Evolutionary conservation across 2,888 invertebrate genomes (phyloP).

Genomic region (Kuschelorhynchus macadamiae): DNA sequence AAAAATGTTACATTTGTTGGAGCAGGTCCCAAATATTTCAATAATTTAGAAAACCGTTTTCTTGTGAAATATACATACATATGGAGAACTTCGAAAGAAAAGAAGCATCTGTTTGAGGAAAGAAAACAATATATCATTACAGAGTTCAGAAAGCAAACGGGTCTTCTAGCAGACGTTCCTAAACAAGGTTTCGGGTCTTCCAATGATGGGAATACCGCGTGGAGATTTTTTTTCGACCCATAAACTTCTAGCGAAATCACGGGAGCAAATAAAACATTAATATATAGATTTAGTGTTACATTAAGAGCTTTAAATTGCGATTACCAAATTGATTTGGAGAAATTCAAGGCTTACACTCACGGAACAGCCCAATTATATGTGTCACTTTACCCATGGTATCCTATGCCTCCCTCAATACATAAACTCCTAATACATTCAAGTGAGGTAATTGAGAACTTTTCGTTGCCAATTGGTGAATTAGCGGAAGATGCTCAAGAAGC

Average conservation of each 20-base stretch:
- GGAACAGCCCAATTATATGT: conserved; percentile 3
- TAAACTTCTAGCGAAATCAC: no score
- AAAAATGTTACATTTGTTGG: conserved; percentile 12
- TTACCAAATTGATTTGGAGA: no score
- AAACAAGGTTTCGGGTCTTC: no score
- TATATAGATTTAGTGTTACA: no score
- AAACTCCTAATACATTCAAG: conserved; percentile 1
- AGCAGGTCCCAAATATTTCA: conserved; percentile 12
- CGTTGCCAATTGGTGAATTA: conserved; percentile 12
- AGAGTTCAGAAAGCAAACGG: no score
- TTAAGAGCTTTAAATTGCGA: no score
- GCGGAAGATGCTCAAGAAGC: no score
- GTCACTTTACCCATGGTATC: neutral
- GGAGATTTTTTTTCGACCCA: no score
- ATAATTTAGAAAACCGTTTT: conserved; percentile 6
- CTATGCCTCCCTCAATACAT: conserved; percentile 5
- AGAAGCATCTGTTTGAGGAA: neutral
- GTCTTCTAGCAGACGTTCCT: no score
- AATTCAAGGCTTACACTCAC: neutral
- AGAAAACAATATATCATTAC: no score
- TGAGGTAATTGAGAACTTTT: conserved; percentile 3
- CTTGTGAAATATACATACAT: neutral
- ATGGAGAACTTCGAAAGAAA: neutral
- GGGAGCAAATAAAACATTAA: no score
- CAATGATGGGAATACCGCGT: no score